These are phyloP conservation scores for Coptotermes formosanus DNA, from an alignment of 1,140 invertebrate species.

Conservation along the genomic window DNA sequence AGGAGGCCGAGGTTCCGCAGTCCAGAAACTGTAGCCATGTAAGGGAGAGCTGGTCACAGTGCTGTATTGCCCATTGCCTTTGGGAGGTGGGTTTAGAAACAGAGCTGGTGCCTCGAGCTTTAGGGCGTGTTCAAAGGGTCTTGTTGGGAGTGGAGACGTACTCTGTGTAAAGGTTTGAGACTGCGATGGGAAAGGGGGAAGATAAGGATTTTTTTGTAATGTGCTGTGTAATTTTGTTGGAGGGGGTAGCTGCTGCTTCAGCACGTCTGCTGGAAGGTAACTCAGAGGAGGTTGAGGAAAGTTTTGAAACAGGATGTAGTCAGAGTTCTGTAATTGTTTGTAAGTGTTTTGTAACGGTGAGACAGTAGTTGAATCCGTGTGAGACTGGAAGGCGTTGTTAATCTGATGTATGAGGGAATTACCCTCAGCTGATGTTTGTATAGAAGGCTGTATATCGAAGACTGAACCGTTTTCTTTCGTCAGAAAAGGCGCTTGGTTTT, in stretches of 20 bases:
- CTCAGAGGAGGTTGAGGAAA: background rate
- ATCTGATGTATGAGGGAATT: constrained; percentile 30
- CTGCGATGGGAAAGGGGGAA: background rate
- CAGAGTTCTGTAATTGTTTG: background rate
- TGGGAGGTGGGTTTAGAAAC: background rate
- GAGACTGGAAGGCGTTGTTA: background rate
- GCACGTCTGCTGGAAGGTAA: background rate
- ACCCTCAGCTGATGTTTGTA: constrained; percentile 26
- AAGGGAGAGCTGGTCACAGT: background rate
- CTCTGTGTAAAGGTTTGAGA: background rate
- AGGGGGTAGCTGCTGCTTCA: constrained; percentile 15
- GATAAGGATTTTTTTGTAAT: constrained; percentile 21
- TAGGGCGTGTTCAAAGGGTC: background rate
- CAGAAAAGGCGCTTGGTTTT: background rate
- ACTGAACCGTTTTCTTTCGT: background rate
- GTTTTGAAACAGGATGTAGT: background rate
- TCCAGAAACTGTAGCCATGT: background rate
- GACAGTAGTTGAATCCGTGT: background rate
- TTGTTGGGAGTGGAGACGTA: background rate
- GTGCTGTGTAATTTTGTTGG: constrained; percentile 20
- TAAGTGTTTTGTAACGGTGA: background rate
- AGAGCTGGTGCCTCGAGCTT: background rate
- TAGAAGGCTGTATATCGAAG: constrained; percentile 25
- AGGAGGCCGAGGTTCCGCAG: background rate
- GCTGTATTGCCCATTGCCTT: background rate